These are phyloP conservation scores for Drosophila rhopaloa DNA, from an alignment of 1,140 invertebrate species.

Conservation along the genomic window DNA sequence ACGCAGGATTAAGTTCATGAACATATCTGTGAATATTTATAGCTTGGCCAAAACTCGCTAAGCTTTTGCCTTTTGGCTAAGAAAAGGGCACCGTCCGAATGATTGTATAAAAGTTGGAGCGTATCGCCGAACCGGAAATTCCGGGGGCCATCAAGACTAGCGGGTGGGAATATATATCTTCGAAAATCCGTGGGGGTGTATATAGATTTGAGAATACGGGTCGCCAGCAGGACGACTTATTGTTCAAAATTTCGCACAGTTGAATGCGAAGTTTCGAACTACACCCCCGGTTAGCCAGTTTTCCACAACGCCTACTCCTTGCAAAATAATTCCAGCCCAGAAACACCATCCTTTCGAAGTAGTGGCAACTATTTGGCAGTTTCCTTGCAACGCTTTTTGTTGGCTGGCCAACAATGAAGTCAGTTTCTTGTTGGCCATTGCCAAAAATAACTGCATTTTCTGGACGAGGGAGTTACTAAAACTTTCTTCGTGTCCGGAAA, in stretches of 20 bases:
- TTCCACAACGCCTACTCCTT: conserved; percentile 4
- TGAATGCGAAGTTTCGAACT: conserved; percentile 41
- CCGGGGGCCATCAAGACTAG: conserved; percentile 69
- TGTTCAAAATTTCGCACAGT: conserved; percentile 72
- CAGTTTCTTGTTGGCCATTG: conserved; percentile 71
- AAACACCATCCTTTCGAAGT: conserved; percentile 27
- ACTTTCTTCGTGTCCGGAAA: conserved; percentile 57
- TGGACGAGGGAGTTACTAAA: conserved; percentile 66
- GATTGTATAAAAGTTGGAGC: conserved; percentile 77
- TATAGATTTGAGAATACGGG: conserved; percentile 23
- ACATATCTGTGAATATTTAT: conserved; percentile 57
- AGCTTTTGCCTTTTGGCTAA: conserved; percentile 63
- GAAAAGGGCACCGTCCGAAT: conserved; percentile 56
- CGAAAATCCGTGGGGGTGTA: neutral
- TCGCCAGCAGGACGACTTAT: conserved; percentile 66
- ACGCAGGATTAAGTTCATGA: conserved; percentile 18
- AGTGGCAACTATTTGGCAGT: conserved; percentile 74
- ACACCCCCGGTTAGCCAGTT: neutral
- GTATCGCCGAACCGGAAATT: conserved; percentile 73
- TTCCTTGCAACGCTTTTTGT: conserved; percentile 55
- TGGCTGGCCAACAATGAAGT: conserved; percentile 73
- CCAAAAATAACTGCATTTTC: conserved; percentile 62
- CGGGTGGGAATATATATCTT: conserved; percentile 41
- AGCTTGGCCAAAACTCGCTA: conserved; percentile 58
- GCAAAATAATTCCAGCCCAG: conserved; percentile 16